Conservation (phyloP, 2,888 invertebrate genomes). For the Anorthoa munda region DNA sequence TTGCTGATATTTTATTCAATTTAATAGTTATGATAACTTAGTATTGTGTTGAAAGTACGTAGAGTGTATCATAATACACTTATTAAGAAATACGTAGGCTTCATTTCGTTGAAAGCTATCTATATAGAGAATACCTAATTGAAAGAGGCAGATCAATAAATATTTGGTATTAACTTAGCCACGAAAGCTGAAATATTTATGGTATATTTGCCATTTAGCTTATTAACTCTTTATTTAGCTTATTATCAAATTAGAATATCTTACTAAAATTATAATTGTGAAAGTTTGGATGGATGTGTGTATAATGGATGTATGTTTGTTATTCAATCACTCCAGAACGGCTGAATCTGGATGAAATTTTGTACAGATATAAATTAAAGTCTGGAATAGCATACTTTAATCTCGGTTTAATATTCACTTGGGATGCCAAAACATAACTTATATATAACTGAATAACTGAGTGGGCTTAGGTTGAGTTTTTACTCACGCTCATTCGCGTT, state of each 20-base stretch:
- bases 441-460: too few relatives aligned
- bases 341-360: too few relatives aligned
- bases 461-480: too few relatives aligned
- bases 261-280: too few relatives aligned
- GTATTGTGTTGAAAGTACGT: not conserved
- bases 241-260: not conserved
- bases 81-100: not conserved
- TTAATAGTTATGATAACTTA: not conserved
- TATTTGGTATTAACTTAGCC: not conserved
- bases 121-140: not conserved
- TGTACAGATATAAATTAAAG: too few relatives aligned
- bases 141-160: not conserved
- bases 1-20: not conserved
- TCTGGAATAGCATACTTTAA: too few relatives aligned
- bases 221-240: not conserved
- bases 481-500: too few relatives aligned
- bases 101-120: constrained; percentile 4
- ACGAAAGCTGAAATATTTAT: not conserved
- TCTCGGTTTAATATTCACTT: too few relatives aligned
- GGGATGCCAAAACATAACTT: too few relatives aligned
- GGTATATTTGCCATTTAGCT: not conserved
- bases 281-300: too few relatives aligned
- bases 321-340: too few relatives aligned
- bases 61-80: not conserved
- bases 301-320: too few relatives aligned